Conservation (phyloP, 2,113 vertebrate species). For the Andinoacara biseriatus region DNA sequence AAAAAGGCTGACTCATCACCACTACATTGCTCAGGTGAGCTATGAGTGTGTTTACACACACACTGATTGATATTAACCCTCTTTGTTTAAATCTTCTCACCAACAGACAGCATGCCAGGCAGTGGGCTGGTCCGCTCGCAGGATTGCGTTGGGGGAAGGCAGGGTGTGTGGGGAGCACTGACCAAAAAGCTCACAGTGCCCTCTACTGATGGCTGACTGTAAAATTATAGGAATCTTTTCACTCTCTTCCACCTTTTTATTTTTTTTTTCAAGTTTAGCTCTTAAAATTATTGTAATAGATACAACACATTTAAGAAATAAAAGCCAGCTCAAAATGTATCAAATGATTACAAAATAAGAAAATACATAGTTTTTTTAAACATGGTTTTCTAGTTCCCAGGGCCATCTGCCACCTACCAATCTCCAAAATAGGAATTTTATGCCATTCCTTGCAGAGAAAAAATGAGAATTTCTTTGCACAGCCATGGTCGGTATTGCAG, state of each 20-base stretch:
- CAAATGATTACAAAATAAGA: background rate
- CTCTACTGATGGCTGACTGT: slow-evolving; percentile 69
- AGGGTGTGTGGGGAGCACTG: slow-evolving; percentile 3
- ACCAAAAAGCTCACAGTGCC: slow-evolving; percentile 78
- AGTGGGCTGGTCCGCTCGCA: slow-evolving; percentile 47
- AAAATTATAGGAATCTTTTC: slow-evolving; percentile 5
- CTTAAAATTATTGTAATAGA: background rate
- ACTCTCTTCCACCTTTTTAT: background rate
- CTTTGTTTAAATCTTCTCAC: slow-evolving; percentile 74
- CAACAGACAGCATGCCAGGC: slow-evolving; percentile 48
- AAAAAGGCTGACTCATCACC: slow-evolving; percentile 69
- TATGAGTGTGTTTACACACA: slow-evolving; percentile 72
- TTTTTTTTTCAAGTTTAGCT: background rate
- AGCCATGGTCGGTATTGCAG: background rate
- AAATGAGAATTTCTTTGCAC: background rate
- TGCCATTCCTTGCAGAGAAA: background rate
- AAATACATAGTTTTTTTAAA: background rate
- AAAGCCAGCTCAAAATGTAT: background rate
- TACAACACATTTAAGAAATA: background rate
- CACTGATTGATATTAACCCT: slow-evolving; percentile 75
- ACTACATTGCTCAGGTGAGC: slow-evolving; percentile 75
- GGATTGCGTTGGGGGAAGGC: background rate
- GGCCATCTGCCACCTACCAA: background rate
- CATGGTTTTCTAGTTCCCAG: background rate
- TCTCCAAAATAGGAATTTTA: background rate